phyloP scores from a whole-genome alignment of 2,113 vertebrate genomes.

The Seriola dumerili region DNA sequence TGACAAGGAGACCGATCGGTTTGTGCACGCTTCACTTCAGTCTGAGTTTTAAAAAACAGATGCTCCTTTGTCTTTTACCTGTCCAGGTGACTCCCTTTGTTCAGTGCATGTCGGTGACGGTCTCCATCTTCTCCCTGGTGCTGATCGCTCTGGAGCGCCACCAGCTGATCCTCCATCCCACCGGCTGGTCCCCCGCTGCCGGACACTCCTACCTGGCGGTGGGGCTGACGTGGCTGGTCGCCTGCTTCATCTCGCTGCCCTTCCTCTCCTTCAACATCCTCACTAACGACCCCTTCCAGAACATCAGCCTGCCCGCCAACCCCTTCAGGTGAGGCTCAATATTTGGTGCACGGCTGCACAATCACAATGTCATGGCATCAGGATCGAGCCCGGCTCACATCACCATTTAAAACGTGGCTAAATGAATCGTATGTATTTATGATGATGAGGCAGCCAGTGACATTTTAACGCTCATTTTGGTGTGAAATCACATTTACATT shows the following conservation, averaged over 20 bases:
- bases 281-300: slow-evolving; percentile 82
- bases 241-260: slow-evolving; percentile 83
- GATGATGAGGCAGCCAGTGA: too few species aligned
- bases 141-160: slow-evolving; percentile 86
- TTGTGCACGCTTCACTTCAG: too few species aligned
- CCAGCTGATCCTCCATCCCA: slow-evolving; percentile 86
- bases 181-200: slow-evolving; percentile 82
- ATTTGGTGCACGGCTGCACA: not conserved
- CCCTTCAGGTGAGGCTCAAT: slow-evolving; percentile 71
- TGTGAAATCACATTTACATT: too few species aligned
- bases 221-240: slow-evolving; percentile 80
- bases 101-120: slow-evolving; percentile 85
- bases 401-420: too few species aligned
- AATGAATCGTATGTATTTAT: too few species aligned
- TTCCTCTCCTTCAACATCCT: slow-evolving; percentile 84
- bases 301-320: slow-evolving; percentile 81
- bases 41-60: too few species aligned
- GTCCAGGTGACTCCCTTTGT: slow-evolving; percentile 82
- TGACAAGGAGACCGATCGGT: too few species aligned
- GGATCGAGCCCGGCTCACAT: too few species aligned
- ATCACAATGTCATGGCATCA: not conserved
- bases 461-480: too few species aligned
- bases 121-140: slow-evolving; percentile 84
- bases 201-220: slow-evolving; percentile 85
- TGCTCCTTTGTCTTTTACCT: not conserved